Base-by-base conservation (phyloP, 1,140 invertebrate genomes). In the Macrobrachium rosenbergii region DNA sequence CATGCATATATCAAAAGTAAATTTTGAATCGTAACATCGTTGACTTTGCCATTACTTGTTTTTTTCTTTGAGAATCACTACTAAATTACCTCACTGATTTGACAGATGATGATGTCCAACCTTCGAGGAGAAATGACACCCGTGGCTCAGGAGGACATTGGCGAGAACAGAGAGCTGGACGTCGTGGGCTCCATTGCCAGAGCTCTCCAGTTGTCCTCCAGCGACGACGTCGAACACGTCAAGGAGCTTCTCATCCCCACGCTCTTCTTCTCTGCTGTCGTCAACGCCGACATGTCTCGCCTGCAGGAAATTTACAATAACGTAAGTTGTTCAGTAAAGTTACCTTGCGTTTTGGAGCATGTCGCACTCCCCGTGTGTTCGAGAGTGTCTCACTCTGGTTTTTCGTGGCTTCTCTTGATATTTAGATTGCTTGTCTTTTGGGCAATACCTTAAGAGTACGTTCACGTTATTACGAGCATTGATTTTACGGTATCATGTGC, bases 41-140 rank as follows among this genome's bases (percentile, higher is more conserved):
- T 3, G 3, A 2, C 28, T 37, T 37, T 37, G 28, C 1, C 28
- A 37, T 37, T 37, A 2, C 3, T 37, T 37, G 28, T 37, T 37
- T 5, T 52, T 52, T 52, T 52, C 45, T 52, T 52, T 37, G 28
- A 37, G 6, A 28, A 73, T 45, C 17, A 19, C 16, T 17, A 58
- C 43, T 23, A 16, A 45, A 37, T 10, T n/a, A n/a, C 10, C 17
- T 8, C 5, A 1, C n/a, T 28, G 10, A 21, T 21, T 64, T 12
- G 92, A 62, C 88, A 96, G 94, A 95, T 97, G 94, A 95, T 98
- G 94, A 93, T 94, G 89, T 94, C 93, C 0, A 98, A 96, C 82
- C 63, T 91, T 7, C 86, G 91, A 7, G 91, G 90, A 7, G 90
- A 91, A 76, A 79, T 92, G 76, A 91, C 89, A 28, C 87, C 84